phyloP scores from a whole-genome alignment of 64 coral and sea anemone genomes.

The Porites lutea region DNA sequence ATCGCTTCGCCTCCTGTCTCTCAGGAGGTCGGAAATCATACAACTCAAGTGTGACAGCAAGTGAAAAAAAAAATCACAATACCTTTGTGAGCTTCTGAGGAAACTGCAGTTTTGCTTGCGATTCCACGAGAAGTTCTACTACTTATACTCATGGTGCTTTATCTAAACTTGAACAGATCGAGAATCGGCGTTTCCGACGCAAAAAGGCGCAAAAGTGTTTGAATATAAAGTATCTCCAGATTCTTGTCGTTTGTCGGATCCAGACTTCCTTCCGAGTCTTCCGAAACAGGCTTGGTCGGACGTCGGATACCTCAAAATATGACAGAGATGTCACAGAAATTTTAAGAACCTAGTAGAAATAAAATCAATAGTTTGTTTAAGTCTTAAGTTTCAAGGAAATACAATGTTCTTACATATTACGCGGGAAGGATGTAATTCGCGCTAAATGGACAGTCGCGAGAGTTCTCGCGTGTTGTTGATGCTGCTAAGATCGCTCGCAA shows the following conservation, averaged over 20 bases:
- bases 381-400: too few relatives aligned
- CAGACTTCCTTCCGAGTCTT: constrained; percentile 10
- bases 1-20: too few relatives aligned
- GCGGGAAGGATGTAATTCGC: neutral
- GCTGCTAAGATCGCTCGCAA: constrained; percentile 10
- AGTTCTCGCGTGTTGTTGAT: constrained; percentile 26
- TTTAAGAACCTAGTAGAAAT: neutral
- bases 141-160: neutral
- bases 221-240: neutral
- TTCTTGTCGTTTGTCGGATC: neutral
- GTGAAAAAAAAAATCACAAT: neutral
- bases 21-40: neutral
- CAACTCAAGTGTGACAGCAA: neutral
- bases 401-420: neutral
- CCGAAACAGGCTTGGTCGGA: constrained; percentile 29
- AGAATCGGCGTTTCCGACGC: neutral
- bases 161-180: neutral
- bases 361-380: neutral
- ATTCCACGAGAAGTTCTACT: neutral
- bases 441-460: neutral
- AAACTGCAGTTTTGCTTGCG: neutral
- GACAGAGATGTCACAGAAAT: constrained; percentile 1
- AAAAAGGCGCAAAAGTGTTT: neutral
- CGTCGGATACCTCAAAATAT: neutral
- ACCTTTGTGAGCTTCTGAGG: constrained; percentile 30